These are phyloP conservation scores for Panonychus citri DNA, from an alignment of 1,140 invertebrate species.

Conservation along the genomic window DNA sequence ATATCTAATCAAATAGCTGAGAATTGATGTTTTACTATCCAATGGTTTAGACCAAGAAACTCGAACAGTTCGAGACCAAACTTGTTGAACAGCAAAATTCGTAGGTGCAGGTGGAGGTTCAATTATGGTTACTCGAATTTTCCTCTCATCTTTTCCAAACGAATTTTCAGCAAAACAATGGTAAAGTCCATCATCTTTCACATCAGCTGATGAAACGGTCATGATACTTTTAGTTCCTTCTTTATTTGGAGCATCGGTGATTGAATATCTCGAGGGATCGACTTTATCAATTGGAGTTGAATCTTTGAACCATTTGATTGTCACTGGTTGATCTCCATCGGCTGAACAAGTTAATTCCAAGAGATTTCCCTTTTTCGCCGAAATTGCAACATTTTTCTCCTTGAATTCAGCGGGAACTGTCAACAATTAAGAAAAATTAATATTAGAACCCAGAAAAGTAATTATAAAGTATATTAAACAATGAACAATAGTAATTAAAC, in stretches of 20 bases:
- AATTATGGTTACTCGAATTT: conserved; percentile 70
- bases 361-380: conserved; percentile 63
- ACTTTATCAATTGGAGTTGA: conserved; percentile 1
- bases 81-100: conserved; percentile 68
- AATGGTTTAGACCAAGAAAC: conserved; percentile 78
- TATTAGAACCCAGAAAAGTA: no score
- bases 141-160: conserved; percentile 71
- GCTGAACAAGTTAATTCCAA: conserved; percentile 79
- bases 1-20: conserved; percentile 64
- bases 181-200: conserved; percentile 65
- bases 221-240: conserved; percentile 25
- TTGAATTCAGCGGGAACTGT: conserved; percentile 75
- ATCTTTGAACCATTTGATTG: conserved; percentile 49
- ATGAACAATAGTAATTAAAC: no score
- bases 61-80: conserved; percentile 67
- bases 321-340: conserved; percentile 86
- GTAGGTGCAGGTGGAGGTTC: conserved; percentile 80
- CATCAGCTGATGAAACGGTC: conserved; percentile 58
- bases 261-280: conserved; percentile 13
- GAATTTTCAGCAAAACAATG: conserved; percentile 65
- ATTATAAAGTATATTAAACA: no score
- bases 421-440: neutral
- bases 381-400: conserved; percentile 70
- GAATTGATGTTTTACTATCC: conserved; percentile 66
- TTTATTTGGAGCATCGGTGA: conserved; percentile 13